phyloP scores from a whole-genome alignment of 2,888 invertebrate genomes.

The Craniophora ligustri region DNA sequence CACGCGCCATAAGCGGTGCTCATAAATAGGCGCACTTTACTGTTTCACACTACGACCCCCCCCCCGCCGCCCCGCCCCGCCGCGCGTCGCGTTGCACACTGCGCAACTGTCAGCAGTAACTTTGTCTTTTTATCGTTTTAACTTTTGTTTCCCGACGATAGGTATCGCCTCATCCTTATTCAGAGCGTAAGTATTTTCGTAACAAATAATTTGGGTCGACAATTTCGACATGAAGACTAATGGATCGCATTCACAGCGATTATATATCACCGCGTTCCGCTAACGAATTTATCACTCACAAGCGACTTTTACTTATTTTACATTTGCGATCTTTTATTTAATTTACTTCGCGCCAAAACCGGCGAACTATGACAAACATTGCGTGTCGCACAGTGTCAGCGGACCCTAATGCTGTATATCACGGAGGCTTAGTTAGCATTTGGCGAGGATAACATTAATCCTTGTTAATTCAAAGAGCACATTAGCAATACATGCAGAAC shows the following conservation, averaged over 20 bases:
- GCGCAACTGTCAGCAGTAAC: background rate
- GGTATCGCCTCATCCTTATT: conserved; percentile 22
- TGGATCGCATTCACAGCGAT: conserved; percentile 62
- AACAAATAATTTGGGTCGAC: conserved; percentile 67
- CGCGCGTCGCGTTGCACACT: background rate
- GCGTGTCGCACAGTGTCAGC: background rate
- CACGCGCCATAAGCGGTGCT: background rate
- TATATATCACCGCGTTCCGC: conserved; percentile 65
- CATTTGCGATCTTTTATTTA: conserved; percentile 55
- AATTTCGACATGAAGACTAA: conserved; percentile 70
- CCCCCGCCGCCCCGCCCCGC: no score
- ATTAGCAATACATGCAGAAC: background rate
- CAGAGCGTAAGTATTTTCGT: conserved; percentile 60
- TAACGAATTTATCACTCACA: conserved; percentile 67
- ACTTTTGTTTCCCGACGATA: conserved; percentile 13
- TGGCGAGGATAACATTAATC: conserved; percentile 26
- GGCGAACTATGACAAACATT: conserved; percentile 16
- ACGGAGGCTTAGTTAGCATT: conserved; percentile 22
- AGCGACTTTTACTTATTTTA: conserved; percentile 58
- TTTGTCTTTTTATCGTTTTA: conserved; percentile 7
- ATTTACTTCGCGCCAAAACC: conserved; percentile 20
- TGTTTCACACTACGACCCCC: conserved; percentile 4
- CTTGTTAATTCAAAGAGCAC: conserved; percentile 18
- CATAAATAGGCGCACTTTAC: conserved; percentile 21
- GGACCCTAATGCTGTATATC: conserved; percentile 5